Evolutionary conservation across 2,888 invertebrate species (phyloP).

Genomic region (Diarsia dahlii): DNA sequence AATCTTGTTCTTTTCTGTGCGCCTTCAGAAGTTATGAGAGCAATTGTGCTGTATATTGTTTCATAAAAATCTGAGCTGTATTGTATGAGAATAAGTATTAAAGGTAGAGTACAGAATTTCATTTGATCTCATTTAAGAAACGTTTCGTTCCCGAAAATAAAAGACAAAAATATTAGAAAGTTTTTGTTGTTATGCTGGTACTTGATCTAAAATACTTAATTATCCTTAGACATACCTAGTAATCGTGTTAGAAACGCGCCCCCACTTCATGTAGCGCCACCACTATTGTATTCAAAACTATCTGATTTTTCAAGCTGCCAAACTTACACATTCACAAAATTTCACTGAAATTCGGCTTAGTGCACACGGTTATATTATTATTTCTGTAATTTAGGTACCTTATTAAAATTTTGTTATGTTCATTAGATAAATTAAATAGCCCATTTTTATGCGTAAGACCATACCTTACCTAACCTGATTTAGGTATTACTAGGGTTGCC

Average conservation of each 20-base stretch:
- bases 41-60: constrained; percentile 31
- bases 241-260: background rate
- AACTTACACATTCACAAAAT: too few relatives aligned
- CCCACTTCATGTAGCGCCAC: too few relatives aligned
- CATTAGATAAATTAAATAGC: background rate
- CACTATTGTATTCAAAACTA: background rate
- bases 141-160: background rate
- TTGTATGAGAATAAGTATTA: background rate
- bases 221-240: too few relatives aligned
- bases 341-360: background rate
- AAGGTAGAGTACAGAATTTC: background rate
- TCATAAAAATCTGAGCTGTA: background rate
- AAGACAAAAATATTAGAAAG: background rate
- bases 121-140: too few relatives aligned
- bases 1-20: constrained; percentile 11
- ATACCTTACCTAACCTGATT: constrained; percentile 14
- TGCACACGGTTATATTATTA: background rate
- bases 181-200: too few relatives aligned
- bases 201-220: too few relatives aligned
- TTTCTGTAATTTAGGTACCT: background rate
- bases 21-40: constrained; percentile 44
- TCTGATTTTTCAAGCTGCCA: background rate
- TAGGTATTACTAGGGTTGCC: background rate
- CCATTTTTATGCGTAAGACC: constrained; percentile 7
- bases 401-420: background rate